Base-by-base conservation (phyloP, 2,888 invertebrate species). In the Ptilodon capucinus region DNA sequence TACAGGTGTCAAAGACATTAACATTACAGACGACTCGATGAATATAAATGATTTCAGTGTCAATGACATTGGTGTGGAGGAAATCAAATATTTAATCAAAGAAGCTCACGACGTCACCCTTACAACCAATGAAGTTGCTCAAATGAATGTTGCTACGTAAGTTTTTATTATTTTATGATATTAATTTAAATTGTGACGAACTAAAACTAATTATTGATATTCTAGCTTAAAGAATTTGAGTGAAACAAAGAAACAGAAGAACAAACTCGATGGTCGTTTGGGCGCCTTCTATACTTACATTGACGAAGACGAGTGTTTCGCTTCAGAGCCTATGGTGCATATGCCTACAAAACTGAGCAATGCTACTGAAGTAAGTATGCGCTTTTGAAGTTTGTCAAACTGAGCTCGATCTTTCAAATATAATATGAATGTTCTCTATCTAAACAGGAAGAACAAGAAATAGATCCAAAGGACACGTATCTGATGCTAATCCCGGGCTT, bases 401-500 rank as follows among this genome's bases (percentile, higher is more conserved):
- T 28, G n/a, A 23, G 2, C 7, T 23, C 9, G 23, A 3, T 23
- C 0, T 8, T 23, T 5, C 9, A 1, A 38, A 19, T 19, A 19
- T 3, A 44, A 63, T 55, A 16, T 7, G n/a, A n/a, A n/a, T n/a
- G n/a, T n/a, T n/a, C 53, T 79, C 76, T 57, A 16, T 17, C 17
- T 16, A 4, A 14, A 17, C 35, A 35, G 35, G 35, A 35, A 18
- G 35, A 35, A 5, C 17, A 35, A 9, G 35, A 75, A 23, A 39
- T 77, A 4, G 69, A 82, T 19, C 60, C 65, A 1, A 61, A 60
- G 5, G 63, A 60, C 1, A 61, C 67, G 0, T 74, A 73, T 42
- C 45, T 83, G 13, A 73, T 78, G 48, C 46, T 84, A 25, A 68
- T 83, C 46, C 81, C 84, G 38, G 83, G 83, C 0, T 84, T 82